Conservation (phyloP, 2,797 vertebrate species). For the Gephyroberyx darwinii region DNA sequence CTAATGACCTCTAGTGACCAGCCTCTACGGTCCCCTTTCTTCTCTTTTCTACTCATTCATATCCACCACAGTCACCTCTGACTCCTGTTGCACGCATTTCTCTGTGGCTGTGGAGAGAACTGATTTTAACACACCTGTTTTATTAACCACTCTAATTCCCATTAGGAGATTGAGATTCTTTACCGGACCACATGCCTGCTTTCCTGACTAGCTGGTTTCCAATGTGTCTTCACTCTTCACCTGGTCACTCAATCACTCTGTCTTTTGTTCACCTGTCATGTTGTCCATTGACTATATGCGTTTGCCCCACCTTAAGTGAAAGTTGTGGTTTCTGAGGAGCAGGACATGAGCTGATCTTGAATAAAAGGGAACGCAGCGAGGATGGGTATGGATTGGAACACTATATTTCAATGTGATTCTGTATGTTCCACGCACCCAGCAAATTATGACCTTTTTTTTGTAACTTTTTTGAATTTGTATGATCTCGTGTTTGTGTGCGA, state of each 20-base stretch:
- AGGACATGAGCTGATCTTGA: constrained; percentile 27
- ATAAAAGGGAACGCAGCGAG: constrained; percentile 72
- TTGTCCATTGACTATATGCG: constrained; percentile 22
- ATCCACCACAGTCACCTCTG: constrained; percentile 24
- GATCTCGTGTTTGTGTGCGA: constrained; percentile 53
- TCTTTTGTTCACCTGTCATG: constrained; percentile 28
- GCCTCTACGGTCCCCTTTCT: constrained; percentile 12
- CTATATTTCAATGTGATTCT: constrained; percentile 61
- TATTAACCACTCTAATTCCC: constrained; percentile 52
- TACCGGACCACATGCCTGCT: constrained; percentile 5
- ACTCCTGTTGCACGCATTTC: constrained; percentile 40
- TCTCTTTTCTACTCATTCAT: constrained; percentile 18
- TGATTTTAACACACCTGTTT: constrained; percentile 52
- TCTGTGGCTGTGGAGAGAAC: constrained; percentile 43
- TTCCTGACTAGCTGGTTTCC: neutral
- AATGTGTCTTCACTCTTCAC: constrained; percentile 18
- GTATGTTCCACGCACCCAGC: constrained; percentile 48
- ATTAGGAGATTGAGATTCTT: constrained; percentile 26
- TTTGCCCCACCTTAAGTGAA: constrained; percentile 37
- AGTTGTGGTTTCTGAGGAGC: constrained; percentile 19
- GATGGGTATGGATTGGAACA: constrained; percentile 59
- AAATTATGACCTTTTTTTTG: constrained; percentile 33
- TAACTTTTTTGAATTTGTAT: constrained; percentile 57
- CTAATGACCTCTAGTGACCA: constrained; percentile 16
- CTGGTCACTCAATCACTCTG: neutral